Conservation (phyloP, 92 coral and sea anemone genomes). For the Desmophyllum pertusum region DNA sequence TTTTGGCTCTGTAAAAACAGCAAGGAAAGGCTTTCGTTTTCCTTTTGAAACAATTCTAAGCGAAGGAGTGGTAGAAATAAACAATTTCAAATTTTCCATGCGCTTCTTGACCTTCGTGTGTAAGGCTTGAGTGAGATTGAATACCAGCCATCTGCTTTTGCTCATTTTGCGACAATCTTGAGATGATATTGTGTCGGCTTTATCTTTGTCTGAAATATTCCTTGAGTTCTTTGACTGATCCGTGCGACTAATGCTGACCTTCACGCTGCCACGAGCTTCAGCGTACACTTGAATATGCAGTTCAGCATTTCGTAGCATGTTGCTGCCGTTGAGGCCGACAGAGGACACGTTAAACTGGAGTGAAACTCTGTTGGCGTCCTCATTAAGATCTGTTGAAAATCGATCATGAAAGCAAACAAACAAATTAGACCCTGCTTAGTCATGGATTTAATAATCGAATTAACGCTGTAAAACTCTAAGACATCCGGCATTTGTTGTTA, state of each 20-base stretch:
- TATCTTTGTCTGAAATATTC: not conserved
- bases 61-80: conserved; percentile 10
- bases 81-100: not conserved
- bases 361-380: not conserved
- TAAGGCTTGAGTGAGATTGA: conserved; percentile 24
- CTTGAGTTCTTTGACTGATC: not conserved
- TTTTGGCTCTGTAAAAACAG: conserved; percentile 19
- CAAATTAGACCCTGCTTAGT: conserved; percentile 32
- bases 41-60: conserved; percentile 29
- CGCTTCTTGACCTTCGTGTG: conserved; percentile 7
- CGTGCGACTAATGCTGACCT: conserved; percentile 26
- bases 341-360: conserved; percentile 33
- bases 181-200: conserved; percentile 22
- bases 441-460: conserved; percentile 23
- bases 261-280: not conserved
- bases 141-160: conserved; percentile 38
- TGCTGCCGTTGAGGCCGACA: conserved; percentile 1
- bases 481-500: conserved; percentile 33
- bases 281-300: conserved; percentile 33
- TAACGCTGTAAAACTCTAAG: conserved; percentile 1
- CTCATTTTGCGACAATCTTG: conserved; percentile 27
- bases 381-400: conserved; percentile 40
- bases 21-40: conserved; percentile 45
- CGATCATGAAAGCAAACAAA: conserved; percentile 44
- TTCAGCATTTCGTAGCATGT: conserved; percentile 18